Evolutionary conservation across 2,797 vertebrate species (phyloP).

Genomic region (Triplophysa bombifrons): DNA sequence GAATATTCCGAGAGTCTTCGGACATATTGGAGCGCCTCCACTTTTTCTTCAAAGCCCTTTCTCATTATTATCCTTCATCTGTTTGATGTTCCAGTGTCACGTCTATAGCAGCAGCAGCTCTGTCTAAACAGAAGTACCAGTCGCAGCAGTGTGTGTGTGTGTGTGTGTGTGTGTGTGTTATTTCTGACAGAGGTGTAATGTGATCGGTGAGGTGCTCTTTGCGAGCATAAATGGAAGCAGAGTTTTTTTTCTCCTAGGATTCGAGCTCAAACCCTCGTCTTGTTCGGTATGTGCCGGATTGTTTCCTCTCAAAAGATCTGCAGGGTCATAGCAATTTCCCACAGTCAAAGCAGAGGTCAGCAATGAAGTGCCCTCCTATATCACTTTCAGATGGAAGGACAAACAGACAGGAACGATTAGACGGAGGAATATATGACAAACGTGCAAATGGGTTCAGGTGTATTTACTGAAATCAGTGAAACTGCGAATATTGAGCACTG

Average conservation of each 20-base stretch:
- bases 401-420: conserved; percentile 56
- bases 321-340: conserved; percentile 81
- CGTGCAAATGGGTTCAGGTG: conserved; percentile 27
- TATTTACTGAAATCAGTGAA: conserved; percentile 12
- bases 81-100: conserved; percentile 67
- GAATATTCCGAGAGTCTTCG: conserved; percentile 38
- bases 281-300: conserved; percentile 66
- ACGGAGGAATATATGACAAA: conserved; percentile 42
- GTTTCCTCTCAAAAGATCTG: conserved; percentile 74
- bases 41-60: conserved; percentile 32
- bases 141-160: conserved; percentile 63
- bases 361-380: conserved; percentile 72
- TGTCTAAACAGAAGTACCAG: conserved; percentile 27
- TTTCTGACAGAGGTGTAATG: conserved; percentile 66
- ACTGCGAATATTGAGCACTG: background rate
- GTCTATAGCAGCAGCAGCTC: conserved; percentile 64
- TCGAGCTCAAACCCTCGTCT: conserved; percentile 68
- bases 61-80: conserved; percentile 56
- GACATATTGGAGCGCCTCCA: conserved; percentile 41
- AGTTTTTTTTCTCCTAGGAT: conserved; percentile 49
- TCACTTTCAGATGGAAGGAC: conserved; percentile 73
- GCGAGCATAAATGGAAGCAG: conserved; percentile 62
- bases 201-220: conserved; percentile 67
- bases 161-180: conserved; percentile 33
- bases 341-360: conserved; percentile 72